phyloP scores from a whole-genome alignment of 2,797 vertebrate species.

The Trachurus trachurus region DNA sequence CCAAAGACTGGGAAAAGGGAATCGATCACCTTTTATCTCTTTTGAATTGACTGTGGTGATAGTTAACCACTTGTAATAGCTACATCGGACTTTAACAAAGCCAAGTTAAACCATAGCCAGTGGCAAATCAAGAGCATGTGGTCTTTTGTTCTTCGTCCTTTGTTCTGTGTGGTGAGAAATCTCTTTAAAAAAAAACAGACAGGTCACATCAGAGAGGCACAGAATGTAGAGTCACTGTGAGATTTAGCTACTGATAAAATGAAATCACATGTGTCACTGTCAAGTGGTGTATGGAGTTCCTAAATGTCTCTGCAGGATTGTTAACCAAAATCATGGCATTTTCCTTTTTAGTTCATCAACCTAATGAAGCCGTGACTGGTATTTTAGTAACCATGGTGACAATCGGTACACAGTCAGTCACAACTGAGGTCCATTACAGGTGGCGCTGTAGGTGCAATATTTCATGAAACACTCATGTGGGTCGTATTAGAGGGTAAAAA shows the following conservation, averaged over 20 bases:
- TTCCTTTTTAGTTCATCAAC: too few species aligned
- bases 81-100: not conserved
- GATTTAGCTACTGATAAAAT: not conserved
- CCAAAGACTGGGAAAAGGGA: not conserved
- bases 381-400: too few species aligned
- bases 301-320: too few species aligned
- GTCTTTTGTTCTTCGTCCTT: not conserved
- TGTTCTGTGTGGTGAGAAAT: not conserved
- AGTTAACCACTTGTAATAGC: conserved; percentile 9
- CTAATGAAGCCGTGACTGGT: too few species aligned
- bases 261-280: not conserved
- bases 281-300: not conserved
- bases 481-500: too few species aligned
- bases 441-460: too few species aligned
- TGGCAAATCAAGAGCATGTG: not conserved
- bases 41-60: conserved; percentile 1
- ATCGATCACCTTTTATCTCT: conserved; percentile 1
- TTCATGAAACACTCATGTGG: too few species aligned
- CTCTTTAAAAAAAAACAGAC: not conserved
- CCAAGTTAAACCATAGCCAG: not conserved
- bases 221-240: not conserved
- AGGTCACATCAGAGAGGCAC: not conserved
- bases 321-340: too few species aligned
- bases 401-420: too few species aligned
- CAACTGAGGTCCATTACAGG: too few species aligned